A percentile compares a stretch with the other conserved stretches of the same genome.
These are phyloP conservation scores for Sialis lutaria DNA, from an alignment of 2,888 invertebrate genomes.

Conservation along the genomic window DNA sequence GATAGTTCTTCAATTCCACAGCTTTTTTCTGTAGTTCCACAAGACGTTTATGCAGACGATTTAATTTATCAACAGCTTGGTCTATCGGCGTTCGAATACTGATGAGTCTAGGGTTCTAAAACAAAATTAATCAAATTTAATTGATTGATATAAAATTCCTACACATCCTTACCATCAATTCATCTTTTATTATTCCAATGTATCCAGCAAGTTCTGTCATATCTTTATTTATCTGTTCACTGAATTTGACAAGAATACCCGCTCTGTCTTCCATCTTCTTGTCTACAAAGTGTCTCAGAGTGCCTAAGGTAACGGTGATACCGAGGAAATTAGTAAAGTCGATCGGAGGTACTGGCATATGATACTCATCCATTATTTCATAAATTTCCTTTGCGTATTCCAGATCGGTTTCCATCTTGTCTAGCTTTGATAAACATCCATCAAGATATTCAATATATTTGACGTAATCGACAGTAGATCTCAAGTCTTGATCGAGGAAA, in stretches of 20 bases:
- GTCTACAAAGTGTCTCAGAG: constrained; percentile 50
- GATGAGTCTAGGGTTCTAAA: constrained; percentile 56
- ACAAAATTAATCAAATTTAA: constrained; percentile 10
- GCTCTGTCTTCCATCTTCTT: constrained; percentile 48
- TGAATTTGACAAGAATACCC: constrained; percentile 51
- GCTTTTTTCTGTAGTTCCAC: constrained; percentile 46
- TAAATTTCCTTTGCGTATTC: constrained; percentile 72
- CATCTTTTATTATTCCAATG: constrained; percentile 53
- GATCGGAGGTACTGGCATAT: constrained; percentile 52
- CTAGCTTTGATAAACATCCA: constrained; percentile 43
- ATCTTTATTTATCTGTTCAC: constrained; percentile 58
- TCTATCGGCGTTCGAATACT: constrained; percentile 52
- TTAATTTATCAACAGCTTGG: constrained; percentile 43
- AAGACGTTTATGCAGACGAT: constrained; percentile 43
- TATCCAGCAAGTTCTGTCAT: constrained; percentile 54
- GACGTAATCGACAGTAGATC: constrained; percentile 54
- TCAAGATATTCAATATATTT: constrained; percentile 54
- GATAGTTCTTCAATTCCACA: constrained; percentile 59
- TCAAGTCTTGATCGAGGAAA: constrained; percentile 45
- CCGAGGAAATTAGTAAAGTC: constrained; percentile 46
- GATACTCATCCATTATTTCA: constrained; percentile 66
- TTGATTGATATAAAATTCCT: background rate
- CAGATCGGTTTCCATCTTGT: constrained; percentile 49
- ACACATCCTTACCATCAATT: constrained; percentile 37
- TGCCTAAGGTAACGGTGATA: constrained; percentile 41